Percentiles rank a stretch among this genome's conserved stretches.
These are phyloP conservation scores for Helicorthomorpha holstii DNA, from an alignment of 1,140 invertebrate species.

Conservation along the genomic window DNA sequence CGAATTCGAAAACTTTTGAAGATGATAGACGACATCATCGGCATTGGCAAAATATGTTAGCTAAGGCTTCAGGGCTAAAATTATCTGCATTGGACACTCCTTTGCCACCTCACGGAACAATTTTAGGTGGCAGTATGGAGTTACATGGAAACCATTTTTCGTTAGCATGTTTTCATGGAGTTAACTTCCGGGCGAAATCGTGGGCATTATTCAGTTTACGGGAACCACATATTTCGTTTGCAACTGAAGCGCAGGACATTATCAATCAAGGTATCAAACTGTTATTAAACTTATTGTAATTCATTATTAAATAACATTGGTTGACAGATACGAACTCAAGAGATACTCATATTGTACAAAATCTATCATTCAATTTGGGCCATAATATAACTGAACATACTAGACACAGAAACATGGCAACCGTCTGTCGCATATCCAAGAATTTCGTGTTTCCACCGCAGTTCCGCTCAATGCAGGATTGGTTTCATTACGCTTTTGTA, in stretches of 20 bases:
- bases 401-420: constrained; percentile 59
- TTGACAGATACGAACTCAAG: constrained; percentile 10
- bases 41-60: constrained; percentile 73
- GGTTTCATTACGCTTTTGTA: constrained; percentile 92
- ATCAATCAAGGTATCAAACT: constrained; percentile 13
- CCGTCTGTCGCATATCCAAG: constrained; percentile 74
- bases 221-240: constrained; percentile 86
- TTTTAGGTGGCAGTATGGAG: constrained; percentile 84
- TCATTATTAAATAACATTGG: neutral
- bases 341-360: constrained; percentile 33
- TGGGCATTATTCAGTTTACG: constrained; percentile 92
- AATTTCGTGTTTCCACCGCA: constrained; percentile 86
- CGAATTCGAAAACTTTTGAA: no score
- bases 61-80: constrained; percentile 50
- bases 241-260: constrained; percentile 80
- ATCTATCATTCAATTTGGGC: constrained; percentile 72
- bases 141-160: constrained; percentile 76
- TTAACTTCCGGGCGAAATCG: constrained; percentile 90
- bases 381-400: constrained; percentile 27
- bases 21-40: constrained; percentile 62
- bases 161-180: constrained; percentile 90
- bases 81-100: constrained; percentile 53
- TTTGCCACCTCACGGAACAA: constrained; percentile 50
- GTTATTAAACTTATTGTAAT: neutral
- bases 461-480: constrained; percentile 81